Evolutionary conservation across 1,140 invertebrate genomes (phyloP), one percentile per base, ranked within the genome.

Genomic region (Diorhabda carinulata): DNA sequence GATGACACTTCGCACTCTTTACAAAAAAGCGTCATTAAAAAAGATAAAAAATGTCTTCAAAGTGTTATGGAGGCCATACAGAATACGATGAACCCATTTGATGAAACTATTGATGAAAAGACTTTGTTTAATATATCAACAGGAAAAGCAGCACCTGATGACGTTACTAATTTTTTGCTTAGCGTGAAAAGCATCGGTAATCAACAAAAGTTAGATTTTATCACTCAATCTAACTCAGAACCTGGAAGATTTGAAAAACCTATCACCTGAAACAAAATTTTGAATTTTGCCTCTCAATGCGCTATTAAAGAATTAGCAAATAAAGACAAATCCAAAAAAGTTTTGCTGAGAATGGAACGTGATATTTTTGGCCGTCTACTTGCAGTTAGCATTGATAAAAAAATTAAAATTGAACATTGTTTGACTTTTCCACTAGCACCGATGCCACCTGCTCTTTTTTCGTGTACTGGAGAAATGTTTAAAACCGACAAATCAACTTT

Each of bases 281-380:
- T 67, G 5, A 75, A 69, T 69, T 75, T 75, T 71, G 62, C 72
- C 7, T 71, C 61, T 43, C 25, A 71, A 56, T 66, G 64, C 42
- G 10, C 41, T 6, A 64, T 4, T 40, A 73, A 77, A 71, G 65
- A 68, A 44, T 66, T 73, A n/a, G 71, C 44, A 47, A 66, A 59
- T 45, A 75, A 72, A 71, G 67, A 70, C 58, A 78, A 78, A 66
- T 68, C 71, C 60, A 65, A 71, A 44, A 75, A 77, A 69, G 66
- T 78, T n/a, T 63, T 67, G 43, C n/a, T 71, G 59, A 73, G 73
- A 68, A 66, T 79, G 66, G 74, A 77, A 64, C 72, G 76, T 64
- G 75, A 79, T 75, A 74, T 79, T 64, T 78, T 78, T 69, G 74
- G 76, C 10, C 69, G 71, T 60, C 64, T 78, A 52, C 63, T 78